These are phyloP conservation scores for Drosophila macrospina DNA, from an alignment of 2,888 invertebrate genomes.

Conservation along the genomic window DNA sequence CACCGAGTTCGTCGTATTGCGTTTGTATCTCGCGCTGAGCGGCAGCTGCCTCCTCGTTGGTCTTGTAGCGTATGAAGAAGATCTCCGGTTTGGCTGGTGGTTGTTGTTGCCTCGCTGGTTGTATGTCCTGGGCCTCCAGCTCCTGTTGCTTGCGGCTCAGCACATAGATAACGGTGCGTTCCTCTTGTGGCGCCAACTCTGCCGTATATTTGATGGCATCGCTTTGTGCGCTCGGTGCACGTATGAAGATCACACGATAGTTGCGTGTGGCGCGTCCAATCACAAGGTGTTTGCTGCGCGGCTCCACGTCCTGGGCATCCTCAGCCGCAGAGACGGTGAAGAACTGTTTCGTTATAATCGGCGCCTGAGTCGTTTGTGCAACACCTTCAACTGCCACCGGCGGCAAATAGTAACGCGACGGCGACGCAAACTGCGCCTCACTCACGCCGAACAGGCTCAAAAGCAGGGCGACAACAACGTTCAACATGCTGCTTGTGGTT, in stretches of 20 bases:
- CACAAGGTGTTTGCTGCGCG: slow-evolving; percentile 72
- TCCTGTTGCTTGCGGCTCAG: slow-evolving; percentile 82
- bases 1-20: slow-evolving; percentile 83
- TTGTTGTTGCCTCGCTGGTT: slow-evolving; percentile 74
- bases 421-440: slow-evolving; percentile 5
- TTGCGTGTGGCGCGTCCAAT: slow-evolving; percentile 82
- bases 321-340: slow-evolving; percentile 83
- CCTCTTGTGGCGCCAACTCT: slow-evolving; percentile 83
- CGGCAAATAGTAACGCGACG: slow-evolving; percentile 54
- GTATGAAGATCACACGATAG: slow-evolving; percentile 85
- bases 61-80: slow-evolving; percentile 85
- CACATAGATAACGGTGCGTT: slow-evolving; percentile 85
- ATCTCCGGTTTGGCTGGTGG: slow-evolving; percentile 82
- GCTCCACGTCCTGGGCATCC: slow-evolving; percentile 72
- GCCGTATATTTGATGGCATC: slow-evolving; percentile 75
- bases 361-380: slow-evolving; percentile 52
- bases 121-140: slow-evolving; percentile 78
- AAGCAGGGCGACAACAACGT: slow-evolving; percentile 1
- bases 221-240: slow-evolving; percentile 76
- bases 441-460: neutral
- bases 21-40: slow-evolving; percentile 84
- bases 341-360: slow-evolving; percentile 84
- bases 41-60: slow-evolving; percentile 82
- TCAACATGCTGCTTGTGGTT: slow-evolving; percentile 43
- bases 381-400: slow-evolving; percentile 27